These are phyloP conservation scores for Lamellibrachia columna DNA, from an alignment of 2,888 invertebrate species.

Conservation along the genomic window DNA sequence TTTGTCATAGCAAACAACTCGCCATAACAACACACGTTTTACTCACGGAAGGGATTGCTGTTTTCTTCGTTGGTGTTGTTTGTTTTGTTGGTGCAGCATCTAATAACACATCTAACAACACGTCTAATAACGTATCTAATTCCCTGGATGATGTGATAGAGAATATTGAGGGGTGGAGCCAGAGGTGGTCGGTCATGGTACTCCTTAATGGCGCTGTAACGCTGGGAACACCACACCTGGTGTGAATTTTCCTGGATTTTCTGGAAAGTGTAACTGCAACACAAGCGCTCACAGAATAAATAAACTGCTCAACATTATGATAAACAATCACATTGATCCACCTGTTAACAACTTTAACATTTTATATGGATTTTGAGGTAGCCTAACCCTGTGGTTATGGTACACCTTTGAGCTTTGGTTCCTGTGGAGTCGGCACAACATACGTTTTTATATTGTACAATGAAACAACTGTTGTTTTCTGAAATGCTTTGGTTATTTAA, in stretches of 20 bases:
- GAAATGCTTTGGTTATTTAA: too few species aligned
- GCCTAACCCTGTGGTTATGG: too few species aligned
- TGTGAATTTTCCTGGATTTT: slow-evolving; percentile 61
- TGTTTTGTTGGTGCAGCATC: not conserved
- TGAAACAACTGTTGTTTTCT: too few species aligned
- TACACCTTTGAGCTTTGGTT: too few species aligned
- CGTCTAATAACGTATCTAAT: not conserved
- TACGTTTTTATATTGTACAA: too few species aligned
- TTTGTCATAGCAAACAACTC: not conserved
- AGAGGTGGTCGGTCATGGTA: slow-evolving; percentile 59
- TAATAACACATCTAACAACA: too few species aligned
- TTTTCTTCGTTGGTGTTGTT: not conserved
- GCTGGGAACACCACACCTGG: slow-evolving; percentile 62
- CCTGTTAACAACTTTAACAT: too few species aligned
- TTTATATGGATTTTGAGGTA: too few species aligned
- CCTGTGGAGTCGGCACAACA: too few species aligned
- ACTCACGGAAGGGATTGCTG: slow-evolving; percentile 24
- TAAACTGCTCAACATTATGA: not conserved
- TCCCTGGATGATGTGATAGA: slow-evolving; percentile 51
- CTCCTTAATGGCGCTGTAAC: slow-evolving; percentile 61
- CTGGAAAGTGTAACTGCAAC: slow-evolving; percentile 60
- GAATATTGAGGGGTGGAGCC: slow-evolving; percentile 61
- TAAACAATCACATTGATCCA: too few species aligned
- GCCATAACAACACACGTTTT: not conserved
- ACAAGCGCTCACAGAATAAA: not conserved